Evolutionary conservation across 1,140 invertebrate genomes (phyloP).

Genomic region (Pseudobourletiella spinata): DNA sequence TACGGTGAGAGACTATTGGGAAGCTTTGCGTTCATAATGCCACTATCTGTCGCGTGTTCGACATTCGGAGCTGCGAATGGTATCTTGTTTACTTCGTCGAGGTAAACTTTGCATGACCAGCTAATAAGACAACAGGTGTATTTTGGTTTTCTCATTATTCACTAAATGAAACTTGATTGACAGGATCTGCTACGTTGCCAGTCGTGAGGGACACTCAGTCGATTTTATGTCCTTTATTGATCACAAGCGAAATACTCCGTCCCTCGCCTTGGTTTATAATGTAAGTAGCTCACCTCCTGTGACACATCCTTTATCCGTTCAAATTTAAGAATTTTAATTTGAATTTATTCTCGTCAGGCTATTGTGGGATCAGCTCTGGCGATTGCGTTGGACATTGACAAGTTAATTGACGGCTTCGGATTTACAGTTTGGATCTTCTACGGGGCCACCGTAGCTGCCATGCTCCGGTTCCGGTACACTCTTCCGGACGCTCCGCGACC

Average conservation of each 20-base stretch:
- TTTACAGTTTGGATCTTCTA: constrained; percentile 95
- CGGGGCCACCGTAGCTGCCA: constrained; percentile 74
- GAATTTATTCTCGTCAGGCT: constrained; percentile 40
- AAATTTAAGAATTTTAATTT: too few relatives aligned
- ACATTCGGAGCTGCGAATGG: constrained; percentile 59
- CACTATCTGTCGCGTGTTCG: constrained; percentile 48
- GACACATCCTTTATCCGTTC: too few relatives aligned
- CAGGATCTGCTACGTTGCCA: constrained; percentile 48
- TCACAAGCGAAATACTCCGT: constrained; percentile 46
- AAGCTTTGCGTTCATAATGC: constrained; percentile 40
- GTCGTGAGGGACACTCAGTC: constrained; percentile 49
- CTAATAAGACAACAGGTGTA: too few relatives aligned
- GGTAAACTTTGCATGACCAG: too few relatives aligned
- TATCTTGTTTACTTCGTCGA: constrained; percentile 39
- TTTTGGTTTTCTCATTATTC: too few relatives aligned
- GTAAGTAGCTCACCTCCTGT: too few relatives aligned
- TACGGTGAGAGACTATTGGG: constrained; percentile 31
- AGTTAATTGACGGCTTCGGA: constrained; percentile 88
- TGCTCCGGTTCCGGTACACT: constrained; percentile 78
- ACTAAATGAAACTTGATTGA: too few relatives aligned
- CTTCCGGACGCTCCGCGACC: constrained; percentile 76
- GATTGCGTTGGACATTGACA: constrained; percentile 79
- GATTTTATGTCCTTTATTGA: constrained; percentile 49
- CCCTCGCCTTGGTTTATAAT: constrained; percentile 47
- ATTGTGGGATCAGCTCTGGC: constrained; percentile 58